Percentiles rank a stretch among this genome's conserved stretches.
These are phyloP conservation scores for Protodeltote pygarga DNA, from an alignment of 2,888 invertebrate species.

Conservation along the genomic window DNA sequence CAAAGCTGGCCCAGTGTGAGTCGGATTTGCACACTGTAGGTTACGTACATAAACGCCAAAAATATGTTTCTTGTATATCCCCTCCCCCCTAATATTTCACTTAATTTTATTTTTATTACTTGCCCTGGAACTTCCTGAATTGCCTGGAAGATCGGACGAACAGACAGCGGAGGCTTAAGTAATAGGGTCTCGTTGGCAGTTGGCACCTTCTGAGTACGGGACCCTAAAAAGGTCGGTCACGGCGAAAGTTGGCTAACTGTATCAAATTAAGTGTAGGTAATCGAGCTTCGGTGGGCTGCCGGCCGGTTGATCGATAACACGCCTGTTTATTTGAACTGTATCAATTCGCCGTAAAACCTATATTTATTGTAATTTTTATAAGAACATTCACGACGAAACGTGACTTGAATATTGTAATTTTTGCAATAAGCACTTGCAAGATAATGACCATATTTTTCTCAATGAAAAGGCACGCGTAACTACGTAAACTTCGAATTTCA, in stretches of 20 bases:
- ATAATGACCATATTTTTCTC: constrained; percentile 69
- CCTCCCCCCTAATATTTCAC: too few species aligned
- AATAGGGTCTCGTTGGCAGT: too few species aligned
- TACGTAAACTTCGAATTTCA: constrained; percentile 58
- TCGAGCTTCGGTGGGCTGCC: constrained; percentile 29
- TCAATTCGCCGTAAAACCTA: constrained; percentile 61
- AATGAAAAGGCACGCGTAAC: constrained; percentile 63
- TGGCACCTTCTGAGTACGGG: too few species aligned
- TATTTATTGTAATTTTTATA: constrained; percentile 64
- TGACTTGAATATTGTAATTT: constrained; percentile 72
- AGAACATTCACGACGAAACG: constrained; percentile 57
- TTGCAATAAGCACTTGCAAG: constrained; percentile 59
- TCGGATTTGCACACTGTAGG: too few species aligned
- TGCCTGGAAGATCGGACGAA: too few species aligned
- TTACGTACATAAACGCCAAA: too few species aligned
- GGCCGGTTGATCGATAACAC: constrained; percentile 56
- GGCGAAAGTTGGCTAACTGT: constrained; percentile 42
- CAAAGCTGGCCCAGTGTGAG: too few species aligned
- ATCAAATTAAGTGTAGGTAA: constrained; percentile 47
- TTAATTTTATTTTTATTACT: too few species aligned
- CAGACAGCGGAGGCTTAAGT: too few species aligned
- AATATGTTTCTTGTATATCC: too few species aligned
- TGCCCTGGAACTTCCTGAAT: too few species aligned
- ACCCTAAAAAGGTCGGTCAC: too few species aligned
- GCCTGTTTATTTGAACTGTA: constrained; percentile 63